Percentiles rank a stretch among this genome's conserved stretches.
Evolutionary conservation across 2,113 vertebrate genomes (phyloP).

Genomic region (Tretioscincus oriximinensis): DNA sequence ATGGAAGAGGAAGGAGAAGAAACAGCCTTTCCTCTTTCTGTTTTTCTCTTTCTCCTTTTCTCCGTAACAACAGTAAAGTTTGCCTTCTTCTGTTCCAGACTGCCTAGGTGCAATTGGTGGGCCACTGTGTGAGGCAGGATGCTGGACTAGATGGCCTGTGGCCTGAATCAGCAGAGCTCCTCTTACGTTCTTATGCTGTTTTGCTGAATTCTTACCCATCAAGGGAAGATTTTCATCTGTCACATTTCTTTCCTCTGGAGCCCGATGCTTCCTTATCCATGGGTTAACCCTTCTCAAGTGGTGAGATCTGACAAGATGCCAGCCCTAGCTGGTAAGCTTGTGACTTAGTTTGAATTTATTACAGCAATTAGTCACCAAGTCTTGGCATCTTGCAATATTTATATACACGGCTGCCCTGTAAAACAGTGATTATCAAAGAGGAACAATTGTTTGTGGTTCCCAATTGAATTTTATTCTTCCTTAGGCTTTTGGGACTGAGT

Average conservation of each 20-base stretch:
- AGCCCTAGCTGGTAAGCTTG: slow-evolving; percentile 42
- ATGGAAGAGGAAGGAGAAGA: background rate
- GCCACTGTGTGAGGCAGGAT: too few species aligned
- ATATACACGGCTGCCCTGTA: slow-evolving; percentile 59
- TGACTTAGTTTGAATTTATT: slow-evolving; percentile 56
- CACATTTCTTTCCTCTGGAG: background rate
- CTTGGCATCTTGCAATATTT: slow-evolving; percentile 60
- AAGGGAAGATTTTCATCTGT: background rate
- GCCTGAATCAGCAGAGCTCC: too few species aligned
- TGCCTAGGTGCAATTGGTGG: too few species aligned
- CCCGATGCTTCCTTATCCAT: slow-evolving; percentile 20
- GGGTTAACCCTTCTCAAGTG: slow-evolving; percentile 7
- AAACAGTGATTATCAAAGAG: slow-evolving; percentile 68
- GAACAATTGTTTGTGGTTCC: slow-evolving; percentile 65
- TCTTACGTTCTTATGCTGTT: background rate
- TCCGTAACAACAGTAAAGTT: background rate
- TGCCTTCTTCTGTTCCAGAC: too few species aligned
- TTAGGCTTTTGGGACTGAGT: slow-evolving; percentile 50
- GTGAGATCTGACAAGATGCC: slow-evolving; percentile 37
- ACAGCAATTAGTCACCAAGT: slow-evolving; percentile 64
- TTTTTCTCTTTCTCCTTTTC: background rate
- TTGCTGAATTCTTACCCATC: background rate
- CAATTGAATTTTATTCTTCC: slow-evolving; percentile 41
- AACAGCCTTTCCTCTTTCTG: background rate
- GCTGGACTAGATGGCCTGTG: too few species aligned